Evolutionary conservation across 35 echinoderm and acorn worm genomes (phyloP), one percentile per base, ranked within the genome.

Genomic region (Ptychodera flava): DNA sequence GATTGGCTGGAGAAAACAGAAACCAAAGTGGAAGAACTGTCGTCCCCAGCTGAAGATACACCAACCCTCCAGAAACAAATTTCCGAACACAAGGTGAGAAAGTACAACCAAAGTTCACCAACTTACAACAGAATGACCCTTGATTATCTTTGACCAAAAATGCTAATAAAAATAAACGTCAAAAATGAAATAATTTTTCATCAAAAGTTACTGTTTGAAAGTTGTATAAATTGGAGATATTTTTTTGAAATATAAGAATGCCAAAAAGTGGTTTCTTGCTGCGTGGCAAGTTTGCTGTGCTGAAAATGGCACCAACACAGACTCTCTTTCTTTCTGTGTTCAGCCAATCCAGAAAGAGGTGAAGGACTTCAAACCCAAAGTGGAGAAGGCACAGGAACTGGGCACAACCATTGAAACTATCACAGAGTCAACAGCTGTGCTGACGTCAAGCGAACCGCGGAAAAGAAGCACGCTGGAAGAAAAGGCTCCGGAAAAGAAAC

Each of bases 281-380:
- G n/a, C n/a, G n/a, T n/a, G n/a, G n/a, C n/a, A n/a, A n/a, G n/a
- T n/a, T n/a, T n/a, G n/a, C n/a, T n/a, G n/a, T n/a, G n/a, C n/a
- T n/a, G n/a, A n/a, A n/a, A n/a, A n/a, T n/a, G n/a, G n/a, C n/a
- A n/a, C n/a, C n/a, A n/a, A n/a, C n/a, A n/a, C n/a, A n/a, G n/a
- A n/a, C n/a, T n/a, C n/a, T n/a, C n/a, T n/a, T n/a, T n/a, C n/a
- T n/a, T n/a, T n/a, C n/a, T n/a, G n/a, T n/a, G 29, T 31, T 28
- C 86, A 97, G 94, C 94, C 94, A 28, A 83, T 97, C 28, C 94
- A 97, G 76, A 97, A 97, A 84, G 94, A 97, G 53, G 90, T 97
- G n/a, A 77, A 78, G 0, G 91, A 93, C 87, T 89, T 93, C 91
- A 93, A 86, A 76, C 94, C 94, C 33, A 90, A 89, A 79, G 77